Base-by-base conservation (phyloP, 2,888 invertebrate genomes). In the Hemistola chrysoprasaria region DNA sequence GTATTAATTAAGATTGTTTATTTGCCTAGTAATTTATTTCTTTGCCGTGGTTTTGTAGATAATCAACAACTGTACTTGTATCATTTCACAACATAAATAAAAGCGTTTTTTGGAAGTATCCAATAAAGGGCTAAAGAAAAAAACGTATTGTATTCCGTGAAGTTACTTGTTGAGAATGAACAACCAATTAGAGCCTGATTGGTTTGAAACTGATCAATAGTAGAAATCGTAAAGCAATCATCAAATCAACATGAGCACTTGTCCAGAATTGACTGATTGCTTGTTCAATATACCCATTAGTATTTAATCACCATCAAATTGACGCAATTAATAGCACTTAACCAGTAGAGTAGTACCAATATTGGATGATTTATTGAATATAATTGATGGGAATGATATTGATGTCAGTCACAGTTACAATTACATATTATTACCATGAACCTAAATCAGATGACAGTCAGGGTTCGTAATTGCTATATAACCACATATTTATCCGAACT, bases 261-360 rank as follows among this genome's bases (percentile, higher is more conserved):
- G 62, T 67, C 65, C 65, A 61, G 62, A 69, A 71, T 74, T 78
- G 78, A 77, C 65, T 73, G 74, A 76, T 76, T 70, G 65, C 63
- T 62, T 59, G 67, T 63, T 67, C 69, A 71, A 62, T 62, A 68
- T 61, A 63, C 61, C 60, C 66, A 60, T 62, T 68, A 59, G 56
- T 68, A 68, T 72, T 73, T 74, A 69, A 77, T 74, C 66, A 69
- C 60, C 61, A 64, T 64, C 65, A 62, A 73, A 76, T 71, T 69
- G 69, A 70, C 52, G 68, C 66, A 68, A 78, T 77, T 77, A 69
- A 65, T 64, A 44, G 56, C 64, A 56, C 52, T 59, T 62, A 63
- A 68, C 56, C 58, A 57, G 60, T 51, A 64, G 58, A 57, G 41
- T 56, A 47, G 42, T 53, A 51, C 59, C 52, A 57, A 57, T 58